Percentiles rank a stretch among this genome's conserved stretches.
Conservation (phyloP, 2,797 vertebrate species). For the Poliocrania exsul region DNA sequence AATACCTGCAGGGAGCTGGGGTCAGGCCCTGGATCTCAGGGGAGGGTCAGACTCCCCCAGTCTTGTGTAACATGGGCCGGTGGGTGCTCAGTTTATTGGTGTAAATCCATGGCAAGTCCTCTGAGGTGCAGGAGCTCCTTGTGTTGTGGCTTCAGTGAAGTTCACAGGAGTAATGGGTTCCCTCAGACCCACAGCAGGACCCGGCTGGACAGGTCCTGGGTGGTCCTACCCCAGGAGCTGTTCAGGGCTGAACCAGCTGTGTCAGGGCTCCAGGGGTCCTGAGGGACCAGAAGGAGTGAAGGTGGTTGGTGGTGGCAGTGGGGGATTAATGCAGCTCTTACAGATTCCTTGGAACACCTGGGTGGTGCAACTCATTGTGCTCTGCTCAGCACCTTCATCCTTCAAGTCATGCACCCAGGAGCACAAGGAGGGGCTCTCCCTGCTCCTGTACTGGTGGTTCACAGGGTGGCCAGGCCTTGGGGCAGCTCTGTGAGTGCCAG, state of each 20-base stretch:
- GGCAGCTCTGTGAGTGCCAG: background rate
- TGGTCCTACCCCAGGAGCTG: background rate
- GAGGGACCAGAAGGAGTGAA: background rate
- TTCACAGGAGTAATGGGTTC: background rate
- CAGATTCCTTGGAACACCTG: background rate
- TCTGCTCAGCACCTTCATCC: background rate
- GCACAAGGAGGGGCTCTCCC: background rate
- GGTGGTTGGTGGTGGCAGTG: background rate
- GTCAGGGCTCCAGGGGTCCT: background rate
- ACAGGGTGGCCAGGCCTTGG: background rate
- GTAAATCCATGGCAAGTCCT: background rate
- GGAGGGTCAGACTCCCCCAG: background rate
- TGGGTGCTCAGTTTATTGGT: background rate
- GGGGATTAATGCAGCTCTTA: background rate
- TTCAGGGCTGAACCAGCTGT: fast-evolving
- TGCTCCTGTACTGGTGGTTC: background rate
- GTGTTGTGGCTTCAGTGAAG: background rate
- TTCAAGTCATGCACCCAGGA: background rate
- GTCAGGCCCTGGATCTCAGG: background rate
- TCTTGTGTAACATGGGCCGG: background rate
- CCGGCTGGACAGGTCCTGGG: background rate
- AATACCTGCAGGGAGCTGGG: background rate
- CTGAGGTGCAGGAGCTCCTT: background rate
- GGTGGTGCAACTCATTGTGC: background rate
- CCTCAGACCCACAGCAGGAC: background rate